Conservation (phyloP, 2,113 vertebrate genomes). For the Anseranas semipalmata region DNA sequence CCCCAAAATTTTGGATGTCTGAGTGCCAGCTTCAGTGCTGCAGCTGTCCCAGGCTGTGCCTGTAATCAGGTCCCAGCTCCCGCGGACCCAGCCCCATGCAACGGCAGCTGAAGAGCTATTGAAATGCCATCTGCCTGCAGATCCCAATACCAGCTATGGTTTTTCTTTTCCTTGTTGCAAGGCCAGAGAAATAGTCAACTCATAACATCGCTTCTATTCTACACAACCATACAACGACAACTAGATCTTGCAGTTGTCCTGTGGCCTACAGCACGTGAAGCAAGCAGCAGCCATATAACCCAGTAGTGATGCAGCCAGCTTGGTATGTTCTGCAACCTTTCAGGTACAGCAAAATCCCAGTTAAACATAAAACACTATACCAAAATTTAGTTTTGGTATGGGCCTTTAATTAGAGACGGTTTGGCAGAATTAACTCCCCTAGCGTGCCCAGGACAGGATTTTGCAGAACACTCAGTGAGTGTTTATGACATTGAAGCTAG, state of each 20-base stretch:
- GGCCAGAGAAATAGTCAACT: background rate
- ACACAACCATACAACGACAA: background rate
- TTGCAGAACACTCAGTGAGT: background rate
- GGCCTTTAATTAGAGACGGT: background rate
- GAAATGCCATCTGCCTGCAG: background rate
- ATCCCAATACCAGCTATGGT: background rate
- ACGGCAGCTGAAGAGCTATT: background rate
- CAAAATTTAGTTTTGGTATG: background rate
- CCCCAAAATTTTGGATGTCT: background rate
- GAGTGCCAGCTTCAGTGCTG: background rate
- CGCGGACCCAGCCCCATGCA: background rate
- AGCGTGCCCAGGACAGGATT: background rate
- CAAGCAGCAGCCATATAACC: background rate
- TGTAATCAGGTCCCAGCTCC: background rate
- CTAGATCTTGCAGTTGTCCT: background rate
- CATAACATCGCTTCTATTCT: background rate
- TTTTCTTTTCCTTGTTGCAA: background rate
- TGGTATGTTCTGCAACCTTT: background rate
- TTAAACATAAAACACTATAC: background rate
- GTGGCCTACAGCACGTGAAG: background rate
- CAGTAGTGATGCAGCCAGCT: background rate
- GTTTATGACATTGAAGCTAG: background rate
- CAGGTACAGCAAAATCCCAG: background rate
- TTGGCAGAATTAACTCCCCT: background rate
- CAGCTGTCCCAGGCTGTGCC: background rate